Conservation (phyloP, 2,888 invertebrate genomes). For the Sialis lutaria region DNA sequence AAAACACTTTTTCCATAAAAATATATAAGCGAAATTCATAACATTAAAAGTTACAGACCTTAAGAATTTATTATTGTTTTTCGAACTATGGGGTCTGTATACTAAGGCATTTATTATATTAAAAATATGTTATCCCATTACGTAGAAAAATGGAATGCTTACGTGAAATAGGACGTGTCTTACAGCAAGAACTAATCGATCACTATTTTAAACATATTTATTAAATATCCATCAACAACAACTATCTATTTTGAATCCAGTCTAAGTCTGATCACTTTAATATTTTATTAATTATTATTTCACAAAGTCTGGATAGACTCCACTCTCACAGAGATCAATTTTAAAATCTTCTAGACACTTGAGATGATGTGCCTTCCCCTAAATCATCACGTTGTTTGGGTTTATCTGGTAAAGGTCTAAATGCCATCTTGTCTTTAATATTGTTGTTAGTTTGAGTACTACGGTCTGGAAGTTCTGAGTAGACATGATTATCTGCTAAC, state of each 20-base stretch:
- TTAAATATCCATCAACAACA: too few relatives aligned
- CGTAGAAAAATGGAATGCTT: constrained; percentile 4
- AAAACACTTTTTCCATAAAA: too few relatives aligned
- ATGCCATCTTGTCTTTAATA: constrained; percentile 32
- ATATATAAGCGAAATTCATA: too few relatives aligned
- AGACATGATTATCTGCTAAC: constrained; percentile 33
- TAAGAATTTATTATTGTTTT: too few relatives aligned
- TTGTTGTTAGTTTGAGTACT: constrained; percentile 14
- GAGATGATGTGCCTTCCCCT: constrained; percentile 8
- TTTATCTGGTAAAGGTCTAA: constrained; percentile 50
- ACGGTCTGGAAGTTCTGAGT: constrained; percentile 33
- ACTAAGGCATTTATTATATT: too few relatives aligned
- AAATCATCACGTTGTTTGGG: constrained; percentile 22
- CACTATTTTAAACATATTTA: too few relatives aligned
- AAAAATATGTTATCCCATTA: too few relatives aligned
- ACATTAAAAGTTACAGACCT: too few relatives aligned
- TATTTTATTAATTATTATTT: too few relatives aligned
- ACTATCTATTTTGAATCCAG: too few relatives aligned
- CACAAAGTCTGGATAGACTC: neutral
- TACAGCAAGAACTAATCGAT: neutral
- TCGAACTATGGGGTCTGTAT: too few relatives aligned
- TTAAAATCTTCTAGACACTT: constrained; percentile 1
- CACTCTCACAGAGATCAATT: neutral
- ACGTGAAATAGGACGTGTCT: neutral
- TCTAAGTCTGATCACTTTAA: too few relatives aligned